Percentiles rank a stretch among this genome's conserved stretches.
phyloP scores from a whole-genome alignment of 2,888 invertebrate species.

The Mimas tiliae region DNA sequence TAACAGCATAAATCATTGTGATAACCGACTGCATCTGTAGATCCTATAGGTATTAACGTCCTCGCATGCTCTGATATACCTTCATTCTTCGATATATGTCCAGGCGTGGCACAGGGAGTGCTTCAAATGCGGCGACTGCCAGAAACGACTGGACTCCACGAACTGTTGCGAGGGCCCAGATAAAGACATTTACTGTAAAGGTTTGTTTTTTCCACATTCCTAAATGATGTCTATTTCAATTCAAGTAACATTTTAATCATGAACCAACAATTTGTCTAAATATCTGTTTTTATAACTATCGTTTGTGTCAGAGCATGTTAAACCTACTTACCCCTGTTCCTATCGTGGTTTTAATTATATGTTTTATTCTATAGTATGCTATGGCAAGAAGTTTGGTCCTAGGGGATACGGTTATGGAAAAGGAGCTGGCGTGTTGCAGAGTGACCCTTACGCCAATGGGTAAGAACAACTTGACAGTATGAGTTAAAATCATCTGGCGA shows the following conservation, averaged over 20 bases:
- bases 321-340: constrained; percentile 32
- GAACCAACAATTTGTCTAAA: constrained; percentile 5
- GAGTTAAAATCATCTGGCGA: constrained; percentile 68
- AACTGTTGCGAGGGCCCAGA: constrained; percentile 97
- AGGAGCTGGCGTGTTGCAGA: constrained; percentile 97
- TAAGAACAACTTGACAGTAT: constrained; percentile 80
- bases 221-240: constrained; percentile 14
- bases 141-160: constrained; percentile 94
- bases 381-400: constrained; percentile 98
- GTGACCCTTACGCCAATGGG: constrained; percentile 94
- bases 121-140: constrained; percentile 95
- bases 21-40: constrained; percentile 67
- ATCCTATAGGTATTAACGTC: constrained; percentile 39
- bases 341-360: constrained; percentile 52
- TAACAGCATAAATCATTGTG: constrained; percentile 69
- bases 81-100: constrained; percentile 80
- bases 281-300: constrained; percentile 27
- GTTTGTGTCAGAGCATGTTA: constrained; percentile 41
- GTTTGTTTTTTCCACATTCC: constrained; percentile 81
- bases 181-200: constrained; percentile 98
- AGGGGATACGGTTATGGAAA: constrained; percentile 99
- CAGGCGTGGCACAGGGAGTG: constrained; percentile 96
- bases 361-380: constrained; percentile 90
- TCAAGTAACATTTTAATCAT: constrained; percentile 7
- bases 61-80: constrained; percentile 66